Evolutionary conservation across 2,888 invertebrate species (phyloP), one percentile per base, ranked within the genome.

Genomic region (Bellardia bayeri): DNA sequence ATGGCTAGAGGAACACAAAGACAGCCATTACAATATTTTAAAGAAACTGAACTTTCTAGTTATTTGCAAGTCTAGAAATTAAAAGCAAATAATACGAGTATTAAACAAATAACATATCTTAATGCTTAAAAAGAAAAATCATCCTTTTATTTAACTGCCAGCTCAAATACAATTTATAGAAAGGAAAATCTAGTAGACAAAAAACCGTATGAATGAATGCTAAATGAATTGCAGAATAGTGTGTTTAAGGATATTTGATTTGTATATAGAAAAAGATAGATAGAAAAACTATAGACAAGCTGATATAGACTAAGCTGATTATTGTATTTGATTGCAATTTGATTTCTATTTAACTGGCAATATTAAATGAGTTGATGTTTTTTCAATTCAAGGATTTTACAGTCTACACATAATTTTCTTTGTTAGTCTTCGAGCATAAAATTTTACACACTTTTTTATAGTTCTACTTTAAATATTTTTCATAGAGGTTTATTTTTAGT

Each of bases 301-400:
- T 42, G 37, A 71, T 54, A 11, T 16, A 74, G 75, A 83, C 42
- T 82, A 80, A 86, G 80, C 79, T 45, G 74, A 86, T 82, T 86
- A 82, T 69, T 69, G 45, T 49, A 64, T 49, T 82, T 80, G 69
- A 81, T 76, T 85, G 74, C 81, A 51, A 69, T 58, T 80, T 79
- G 64, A 86, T 80, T 86, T 80, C 66, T 80, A 80, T 64, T 80
- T 72, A 61, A 71, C 7, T 58, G 30, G 37, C 23, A 69, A 64
- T 69, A 37, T 49, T n/a, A 61, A 42, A 75, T 61, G n/a, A 71
- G 40, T 71, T 85, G 40, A 3, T 11, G 37, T 79, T 58, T 45
- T 42, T 66, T 1, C 9, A 40, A 40, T 7, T 63, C 6, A 63
- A 58, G 30, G 23, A 5, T 13, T 58, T 13, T 9, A 13, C 13